Base-by-base conservation (phyloP, 2,113 vertebrate genomes). In the Pterocles gutturalis region DNA sequence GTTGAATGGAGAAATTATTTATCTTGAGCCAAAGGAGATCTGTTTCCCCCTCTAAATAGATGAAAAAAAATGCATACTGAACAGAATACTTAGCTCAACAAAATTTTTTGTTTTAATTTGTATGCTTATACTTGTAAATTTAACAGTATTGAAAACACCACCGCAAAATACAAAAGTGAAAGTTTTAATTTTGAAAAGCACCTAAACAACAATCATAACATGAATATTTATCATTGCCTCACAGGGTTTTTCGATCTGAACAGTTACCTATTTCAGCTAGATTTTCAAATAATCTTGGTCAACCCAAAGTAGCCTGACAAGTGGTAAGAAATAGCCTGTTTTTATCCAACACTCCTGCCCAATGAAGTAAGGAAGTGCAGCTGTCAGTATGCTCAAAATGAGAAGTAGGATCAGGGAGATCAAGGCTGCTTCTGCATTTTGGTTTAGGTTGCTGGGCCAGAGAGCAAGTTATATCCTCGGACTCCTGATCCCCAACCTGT, bases 361-460 rank as follows among this genome's bases (percentile, higher is more conserved):
- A 36, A 31, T 4, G 41, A 65, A 85, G 71, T 51, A 86, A n/a
- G 60, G 60, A 75, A 77, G 46, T 3, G 10, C n/a, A 72, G 49
- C 73, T 84, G 46, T 61, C 81, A 67, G 31, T 46, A 8, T n/a
- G 66, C 45, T 94, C 58, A 80, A 84, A 93, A 83, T 10, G 22
- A 54, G 73, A 92, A 82, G 62, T 69, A 61, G 48, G 79, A 90
- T 91, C 81, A 89, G 69, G 60, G 86, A 90, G 80, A 96, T 84
- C 83, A 92, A 87, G 89, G 80, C 53, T 85, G 70, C 54, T 45
- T 84, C 54, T 80, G 62, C 34, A 20, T 87, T 89, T 69, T 64
- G 20, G 77, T 72, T 91, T 64, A 67, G 77, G 80, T 61, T 94
- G 43, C 60, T 71, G 83, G 89, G 73, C 65, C 77, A 84, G 65